Conservation (phyloP, 37 sponge, comb jelly and placozoan genomes). For the Agelas oroides region DNA sequence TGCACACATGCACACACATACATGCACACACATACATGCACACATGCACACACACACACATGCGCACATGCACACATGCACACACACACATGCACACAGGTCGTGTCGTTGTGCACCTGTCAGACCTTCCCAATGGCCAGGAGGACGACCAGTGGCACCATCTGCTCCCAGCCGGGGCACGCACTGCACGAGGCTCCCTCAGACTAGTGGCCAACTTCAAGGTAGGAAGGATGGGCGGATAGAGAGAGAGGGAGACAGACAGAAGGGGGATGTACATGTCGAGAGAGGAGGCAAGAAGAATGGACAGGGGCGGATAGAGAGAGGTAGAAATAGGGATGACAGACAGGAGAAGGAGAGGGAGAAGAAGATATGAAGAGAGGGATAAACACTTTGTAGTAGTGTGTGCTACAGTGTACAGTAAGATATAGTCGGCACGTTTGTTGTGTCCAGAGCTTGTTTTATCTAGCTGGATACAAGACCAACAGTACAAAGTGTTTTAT, state of each 20-base stretch:
- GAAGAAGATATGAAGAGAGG: too few species aligned
- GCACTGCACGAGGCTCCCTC: conserved; percentile 44
- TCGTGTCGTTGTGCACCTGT: conserved; percentile 31
- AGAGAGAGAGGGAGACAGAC: too few species aligned
- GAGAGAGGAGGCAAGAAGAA: neutral
- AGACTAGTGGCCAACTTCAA: conserved; percentile 70
- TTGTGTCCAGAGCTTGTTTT: too few species aligned
- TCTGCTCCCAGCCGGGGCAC: conserved; percentile 26
- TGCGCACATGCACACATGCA: neutral
- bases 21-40: neutral
- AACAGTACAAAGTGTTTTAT: too few species aligned
- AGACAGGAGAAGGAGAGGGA: too few species aligned
- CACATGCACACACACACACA: conserved; percentile 12
- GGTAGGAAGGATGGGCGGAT: neutral
- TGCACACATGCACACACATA: neutral
- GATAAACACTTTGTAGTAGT: too few species aligned
- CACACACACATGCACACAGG: conserved; percentile 39
- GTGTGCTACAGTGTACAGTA: too few species aligned
- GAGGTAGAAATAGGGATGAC: too few species aligned
- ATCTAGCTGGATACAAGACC: too few species aligned
- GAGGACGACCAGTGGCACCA: conserved; percentile 84
- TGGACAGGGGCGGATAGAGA: too few species aligned
- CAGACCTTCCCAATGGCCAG: conserved; percentile 81
- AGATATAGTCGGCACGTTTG: too few species aligned
- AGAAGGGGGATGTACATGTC: too few species aligned